Evolutionary conservation across 2,797 vertebrate species (phyloP).

Genomic region (Stomatorhinus walkeri): DNA sequence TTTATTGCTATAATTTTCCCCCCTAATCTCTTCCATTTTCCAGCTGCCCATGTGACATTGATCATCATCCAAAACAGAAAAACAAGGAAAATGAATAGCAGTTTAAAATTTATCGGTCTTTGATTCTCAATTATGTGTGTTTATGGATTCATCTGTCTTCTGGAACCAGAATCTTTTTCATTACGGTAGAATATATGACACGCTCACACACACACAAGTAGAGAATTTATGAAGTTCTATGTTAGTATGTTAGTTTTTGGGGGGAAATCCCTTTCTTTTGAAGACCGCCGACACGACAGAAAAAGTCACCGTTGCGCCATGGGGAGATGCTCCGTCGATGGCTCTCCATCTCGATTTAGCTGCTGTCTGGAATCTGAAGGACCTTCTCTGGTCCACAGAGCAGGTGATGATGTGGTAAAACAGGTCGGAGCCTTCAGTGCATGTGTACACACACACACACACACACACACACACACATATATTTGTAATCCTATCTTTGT

Average conservation of each 20-base stretch:
- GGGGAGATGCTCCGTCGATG: not conserved
- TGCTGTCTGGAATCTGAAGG: not conserved
- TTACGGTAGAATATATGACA: constrained; percentile 91
- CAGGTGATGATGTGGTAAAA: not conserved
- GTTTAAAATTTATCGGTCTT: constrained; percentile 99
- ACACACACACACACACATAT: not conserved
- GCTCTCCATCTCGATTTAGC: not conserved
- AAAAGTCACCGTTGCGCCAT: not conserved
- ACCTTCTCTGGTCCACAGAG: not conserved
- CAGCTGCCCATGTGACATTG: constrained; percentile 84
- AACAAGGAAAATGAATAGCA: constrained; percentile 97
- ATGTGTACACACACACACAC: not conserved
- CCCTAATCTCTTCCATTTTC: constrained; percentile 99
- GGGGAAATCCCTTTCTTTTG: not conserved
- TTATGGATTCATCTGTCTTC: constrained; percentile 99
- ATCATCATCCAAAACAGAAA: constrained; percentile 94
- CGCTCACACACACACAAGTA: not conserved
- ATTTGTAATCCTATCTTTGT: not conserved
- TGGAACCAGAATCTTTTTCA: constrained; percentile 99
- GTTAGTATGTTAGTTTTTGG: not conserved
- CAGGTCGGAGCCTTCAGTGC: not conserved
- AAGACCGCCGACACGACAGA: not conserved
- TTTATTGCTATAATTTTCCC: constrained; percentile 99
- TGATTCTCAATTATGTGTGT: constrained; percentile 99
- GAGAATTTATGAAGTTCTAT: not conserved